phyloP scores from a whole-genome alignment of 2,888 invertebrate species.

The Euclidia mi region DNA sequence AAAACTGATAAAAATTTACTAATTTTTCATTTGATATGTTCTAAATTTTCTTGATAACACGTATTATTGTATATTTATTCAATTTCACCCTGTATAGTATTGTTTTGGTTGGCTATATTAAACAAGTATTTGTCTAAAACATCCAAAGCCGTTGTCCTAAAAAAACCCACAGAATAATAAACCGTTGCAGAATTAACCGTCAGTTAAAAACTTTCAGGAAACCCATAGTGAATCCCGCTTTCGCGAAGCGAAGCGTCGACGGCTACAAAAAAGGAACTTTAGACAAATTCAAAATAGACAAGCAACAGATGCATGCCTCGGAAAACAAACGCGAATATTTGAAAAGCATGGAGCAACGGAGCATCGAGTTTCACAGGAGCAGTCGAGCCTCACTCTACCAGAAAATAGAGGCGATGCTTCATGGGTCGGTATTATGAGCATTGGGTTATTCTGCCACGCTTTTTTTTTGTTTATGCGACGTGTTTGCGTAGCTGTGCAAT shows the following conservation, averaged over 20 bases:
- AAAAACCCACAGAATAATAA: constrained; percentile 24
- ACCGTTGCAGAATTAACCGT: constrained; percentile 53
- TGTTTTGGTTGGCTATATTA: no score
- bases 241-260: constrained; percentile 85
- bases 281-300: constrained; percentile 77
- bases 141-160: not conserved
- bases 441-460: constrained; percentile 34
- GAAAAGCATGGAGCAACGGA: constrained; percentile 69
- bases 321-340: constrained; percentile 79
- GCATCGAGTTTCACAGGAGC: constrained; percentile 90
- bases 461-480: not conserved
- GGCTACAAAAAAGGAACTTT: constrained; percentile 62
- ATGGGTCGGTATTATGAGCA: constrained; percentile 84
- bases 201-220: constrained; percentile 74
- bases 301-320: constrained; percentile 83
- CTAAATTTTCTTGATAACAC: no score
- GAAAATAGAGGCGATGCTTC: constrained; percentile 91
- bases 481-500: no score
- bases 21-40: no score
- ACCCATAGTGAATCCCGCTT: constrained; percentile 84
- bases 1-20: no score
- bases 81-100: no score
- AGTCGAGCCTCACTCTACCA: constrained; percentile 91
- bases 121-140: no score
- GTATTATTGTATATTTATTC: no score